These are phyloP conservation scores for Propithecus deckenii DNA, from an alignment of 2,797 vertebrate species.

Conservation along the genomic window DNA sequence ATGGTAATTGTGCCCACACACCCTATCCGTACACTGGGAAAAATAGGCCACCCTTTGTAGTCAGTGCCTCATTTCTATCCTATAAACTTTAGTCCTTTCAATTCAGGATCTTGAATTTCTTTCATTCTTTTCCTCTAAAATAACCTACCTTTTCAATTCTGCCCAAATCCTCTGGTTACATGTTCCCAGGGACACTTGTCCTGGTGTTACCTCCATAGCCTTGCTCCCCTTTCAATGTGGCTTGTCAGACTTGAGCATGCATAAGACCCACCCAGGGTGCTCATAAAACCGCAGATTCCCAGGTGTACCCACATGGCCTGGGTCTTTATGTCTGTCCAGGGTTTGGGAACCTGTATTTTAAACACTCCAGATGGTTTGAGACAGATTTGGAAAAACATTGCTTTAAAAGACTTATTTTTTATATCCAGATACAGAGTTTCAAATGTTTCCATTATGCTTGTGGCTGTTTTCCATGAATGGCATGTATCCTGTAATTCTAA, in stretches of 20 bases:
- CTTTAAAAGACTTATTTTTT: neutral
- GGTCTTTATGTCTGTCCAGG: neutral
- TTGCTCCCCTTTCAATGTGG: neutral
- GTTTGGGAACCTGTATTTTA: neutral
- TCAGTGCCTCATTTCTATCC: constrained; percentile 25
- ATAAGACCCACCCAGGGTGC: neutral
- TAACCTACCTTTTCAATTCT: constrained; percentile 56
- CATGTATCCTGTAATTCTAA: neutral
- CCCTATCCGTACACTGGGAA: constrained; percentile 23
- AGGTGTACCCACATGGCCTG: neutral
- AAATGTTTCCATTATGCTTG: neutral
- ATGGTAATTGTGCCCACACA: constrained; percentile 71
- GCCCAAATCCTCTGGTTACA: constrained; percentile 58
- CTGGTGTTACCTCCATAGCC: constrained; percentile 53
- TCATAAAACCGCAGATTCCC: neutral
- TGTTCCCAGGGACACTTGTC: constrained; percentile 56
- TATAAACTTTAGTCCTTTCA: constrained; percentile 70
- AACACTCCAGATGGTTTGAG: neutral
- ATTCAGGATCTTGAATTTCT: constrained; percentile 57
- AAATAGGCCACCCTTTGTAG: constrained; percentile 73
- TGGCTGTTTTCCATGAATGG: neutral
- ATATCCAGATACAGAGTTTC: constrained; percentile 16
- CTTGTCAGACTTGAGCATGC: neutral
- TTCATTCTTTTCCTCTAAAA: constrained; percentile 64
- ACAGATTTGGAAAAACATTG: neutral